These are phyloP conservation scores for Xiphophorus hellerii DNA, from an alignment of 2,113 vertebrate species.

Conservation along the genomic window DNA sequence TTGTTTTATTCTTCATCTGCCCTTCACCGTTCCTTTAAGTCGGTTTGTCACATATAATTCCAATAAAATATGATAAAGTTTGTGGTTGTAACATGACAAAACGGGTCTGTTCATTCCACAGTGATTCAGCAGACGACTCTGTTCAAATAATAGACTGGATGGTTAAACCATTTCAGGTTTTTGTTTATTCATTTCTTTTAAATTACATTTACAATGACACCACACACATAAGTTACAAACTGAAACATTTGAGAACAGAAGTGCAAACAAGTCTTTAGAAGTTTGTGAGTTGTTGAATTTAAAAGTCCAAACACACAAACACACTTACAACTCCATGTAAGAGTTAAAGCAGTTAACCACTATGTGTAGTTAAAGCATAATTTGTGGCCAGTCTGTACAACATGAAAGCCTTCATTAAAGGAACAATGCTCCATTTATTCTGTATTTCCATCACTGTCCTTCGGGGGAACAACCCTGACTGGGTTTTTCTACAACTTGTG, in stretches of 20 bases:
- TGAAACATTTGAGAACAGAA: background rate
- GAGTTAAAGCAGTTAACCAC: constrained; percentile 15
- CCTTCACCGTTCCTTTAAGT: too few species aligned
- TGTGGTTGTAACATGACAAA: too few species aligned
- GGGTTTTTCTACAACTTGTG: constrained; percentile 4
- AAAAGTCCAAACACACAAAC: background rate
- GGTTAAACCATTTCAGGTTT: background rate
- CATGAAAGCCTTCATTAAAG: constrained; percentile 4
- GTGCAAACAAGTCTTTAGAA: background rate
- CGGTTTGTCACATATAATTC: too few species aligned
- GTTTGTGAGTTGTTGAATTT: constrained; percentile 5
- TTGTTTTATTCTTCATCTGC: too few species aligned
- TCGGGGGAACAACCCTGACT: constrained; percentile 8
- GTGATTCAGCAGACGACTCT: background rate
- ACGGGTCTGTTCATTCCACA: background rate
- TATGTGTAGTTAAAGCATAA: constrained; percentile 1
- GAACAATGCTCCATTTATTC: constrained; percentile 48
- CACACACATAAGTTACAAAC: constrained; percentile 20
- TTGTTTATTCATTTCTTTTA: background rate
- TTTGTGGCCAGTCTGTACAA: constrained; percentile 17
- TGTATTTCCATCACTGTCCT: constrained; percentile 13
- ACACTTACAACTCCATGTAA: background rate
- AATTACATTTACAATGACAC: constrained; percentile 18
- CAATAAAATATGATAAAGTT: too few species aligned
- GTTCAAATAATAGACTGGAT: background rate